Evolutionary conservation across 2,888 invertebrate species (phyloP), one percentile per base, ranked within the genome.

Genomic region (Drosophila subquinaria): DNA sequence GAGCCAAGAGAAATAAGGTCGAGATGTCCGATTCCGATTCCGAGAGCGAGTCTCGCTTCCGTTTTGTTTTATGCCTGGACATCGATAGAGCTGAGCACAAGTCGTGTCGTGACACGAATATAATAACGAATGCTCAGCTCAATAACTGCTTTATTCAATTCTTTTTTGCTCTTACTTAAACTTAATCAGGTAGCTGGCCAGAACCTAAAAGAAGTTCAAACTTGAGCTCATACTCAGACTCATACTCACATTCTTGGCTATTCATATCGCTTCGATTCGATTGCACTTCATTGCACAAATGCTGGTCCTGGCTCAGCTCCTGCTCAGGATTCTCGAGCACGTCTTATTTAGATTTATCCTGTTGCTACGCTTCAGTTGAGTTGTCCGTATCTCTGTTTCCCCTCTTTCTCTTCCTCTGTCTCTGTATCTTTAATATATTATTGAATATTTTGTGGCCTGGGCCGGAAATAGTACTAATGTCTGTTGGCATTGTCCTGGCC

Each of bases 331-430:
- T 55, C 77, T 80, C 38, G 67, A 81, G 86, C 85, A 85, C 88
- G 88, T 85, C 88, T 85, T 85, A 85, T 82, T 85, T 85, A 88
- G 88, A 85, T 85, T 85, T 88, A 85, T 88, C 81, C 88, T 74
- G 79, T 69, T 81, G 79, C 85, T 74, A 73, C 74, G 86, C 88
- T 85, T 85, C 84, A 82, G 72, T 88, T 82, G 88, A 85, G 82
- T 85, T 82, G 86, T 85, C 86, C 82, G 78, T 73, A 82, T 70
- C 80, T 64, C 17, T 43, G 38, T 23, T n/a, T 1, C 23, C 4
- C 36, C 43, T 4, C 3, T 13, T 15, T 4, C n/a, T n/a, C n/a
- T 3, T 17, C 33, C 4, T 48, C 30, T 38, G 36, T 52, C 20
- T 62, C 33, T 56, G 45, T 64, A 27, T 63, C 70, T 83, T 87